Evolutionary conservation across 1,140 invertebrate genomes (phyloP).

Genomic region (Chymomyza costata): DNA sequence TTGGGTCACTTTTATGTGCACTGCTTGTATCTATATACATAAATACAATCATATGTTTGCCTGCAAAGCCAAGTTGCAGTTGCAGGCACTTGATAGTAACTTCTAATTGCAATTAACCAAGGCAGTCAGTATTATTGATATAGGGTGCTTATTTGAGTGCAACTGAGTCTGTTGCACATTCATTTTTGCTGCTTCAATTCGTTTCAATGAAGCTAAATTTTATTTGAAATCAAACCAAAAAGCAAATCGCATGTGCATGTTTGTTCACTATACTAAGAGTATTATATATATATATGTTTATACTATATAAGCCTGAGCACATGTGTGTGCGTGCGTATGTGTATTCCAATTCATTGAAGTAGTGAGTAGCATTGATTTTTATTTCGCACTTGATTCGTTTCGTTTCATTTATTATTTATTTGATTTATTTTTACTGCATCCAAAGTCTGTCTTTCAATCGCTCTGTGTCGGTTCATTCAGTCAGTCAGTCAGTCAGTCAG

Average conservation of each 20-base stretch:
- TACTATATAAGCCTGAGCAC: no score
- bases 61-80: no score
- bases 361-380: constrained; percentile 68
- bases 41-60: no score
- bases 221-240: constrained; percentile 69
- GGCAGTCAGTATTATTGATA: constrained; percentile 3
- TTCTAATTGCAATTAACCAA: constrained; percentile 66
- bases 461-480: background rate
- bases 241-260: constrained; percentile 54
- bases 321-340: constrained; percentile 10
- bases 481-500: background rate
- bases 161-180: constrained; percentile 16
- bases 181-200: constrained; percentile 61
- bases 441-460: constrained; percentile 4
- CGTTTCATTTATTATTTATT: constrained; percentile 72
- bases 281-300: constrained; percentile 4
- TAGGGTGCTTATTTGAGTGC: constrained; percentile 4
- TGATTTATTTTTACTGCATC: constrained; percentile 65
- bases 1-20: constrained; percentile 52
- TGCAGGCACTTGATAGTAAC: constrained; percentile 17
- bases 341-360: constrained; percentile 64
- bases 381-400: constrained; percentile 69
- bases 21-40: background rate
- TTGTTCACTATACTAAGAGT: background rate
- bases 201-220: constrained; percentile 68